phyloP scores from a whole-genome alignment of 2,888 invertebrate species.

The Agrotis exclamationis region DNA sequence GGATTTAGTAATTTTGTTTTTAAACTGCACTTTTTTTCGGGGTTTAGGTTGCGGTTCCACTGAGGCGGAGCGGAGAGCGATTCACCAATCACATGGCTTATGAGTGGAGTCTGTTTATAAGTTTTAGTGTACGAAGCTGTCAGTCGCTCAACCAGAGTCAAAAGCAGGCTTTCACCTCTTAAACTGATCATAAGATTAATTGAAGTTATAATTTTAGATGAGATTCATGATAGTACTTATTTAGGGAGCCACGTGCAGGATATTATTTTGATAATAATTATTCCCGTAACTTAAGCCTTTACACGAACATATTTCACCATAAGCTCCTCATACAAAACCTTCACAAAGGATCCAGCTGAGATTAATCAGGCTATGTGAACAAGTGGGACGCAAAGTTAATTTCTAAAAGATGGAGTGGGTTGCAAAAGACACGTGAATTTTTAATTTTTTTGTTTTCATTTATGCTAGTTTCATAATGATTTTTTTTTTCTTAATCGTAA shows the following conservation, averaged over 20 bases:
- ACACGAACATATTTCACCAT: neutral
- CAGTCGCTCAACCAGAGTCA: too few relatives aligned
- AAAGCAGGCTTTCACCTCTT: too few relatives aligned
- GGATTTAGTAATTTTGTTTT: too few relatives aligned
- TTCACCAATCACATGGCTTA: too few relatives aligned
- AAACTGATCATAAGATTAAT: neutral
- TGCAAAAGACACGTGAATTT: neutral
- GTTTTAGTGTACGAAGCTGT: too few relatives aligned
- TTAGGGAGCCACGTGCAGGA: neutral
- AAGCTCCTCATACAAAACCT: neutral
- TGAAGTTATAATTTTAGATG: neutral
- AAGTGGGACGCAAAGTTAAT: neutral
- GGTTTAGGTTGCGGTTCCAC: too few relatives aligned
- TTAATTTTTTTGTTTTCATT: too few relatives aligned
- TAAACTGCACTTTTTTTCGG: too few relatives aligned
- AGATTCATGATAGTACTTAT: neutral
- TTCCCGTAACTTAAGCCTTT: constrained; percentile 1
- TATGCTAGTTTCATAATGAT: neutral
- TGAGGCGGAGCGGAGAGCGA: too few relatives aligned
- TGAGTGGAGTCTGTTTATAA: too few relatives aligned
- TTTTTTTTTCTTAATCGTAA: neutral
- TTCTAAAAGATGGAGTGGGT: neutral
- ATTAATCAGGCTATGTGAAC: neutral
- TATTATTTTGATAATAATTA: constrained; percentile 9
- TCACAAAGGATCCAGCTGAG: neutral